Conservation (phyloP, 2,888 invertebrate species). For the Aricia artaxerxes region DNA sequence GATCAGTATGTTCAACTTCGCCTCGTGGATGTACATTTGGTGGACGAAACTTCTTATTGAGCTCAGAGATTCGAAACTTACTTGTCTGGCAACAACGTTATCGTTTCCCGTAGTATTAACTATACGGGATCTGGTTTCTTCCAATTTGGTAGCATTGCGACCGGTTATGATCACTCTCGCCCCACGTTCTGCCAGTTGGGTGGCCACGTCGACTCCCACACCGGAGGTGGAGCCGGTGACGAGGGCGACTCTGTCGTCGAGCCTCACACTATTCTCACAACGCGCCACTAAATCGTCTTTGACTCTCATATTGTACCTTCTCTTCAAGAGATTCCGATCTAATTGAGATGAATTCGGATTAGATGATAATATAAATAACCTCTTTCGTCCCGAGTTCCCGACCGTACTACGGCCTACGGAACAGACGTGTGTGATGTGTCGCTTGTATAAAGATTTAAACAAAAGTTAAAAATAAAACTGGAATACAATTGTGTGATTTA, state of each 20-base stretch:
- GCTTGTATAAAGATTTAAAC: not conserved
- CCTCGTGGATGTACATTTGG: conserved; percentile 71
- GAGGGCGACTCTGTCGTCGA: conserved; percentile 64
- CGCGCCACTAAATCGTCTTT: conserved; percentile 50
- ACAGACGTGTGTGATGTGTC: not conserved
- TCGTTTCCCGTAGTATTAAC: conserved; percentile 49
- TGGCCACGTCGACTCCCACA: conserved; percentile 62
- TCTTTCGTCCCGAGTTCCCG: not conserved
- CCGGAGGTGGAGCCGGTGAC: conserved; percentile 66
- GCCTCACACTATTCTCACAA: conserved; percentile 52
- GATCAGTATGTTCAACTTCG: conserved; percentile 68
- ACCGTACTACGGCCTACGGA: not conserved
- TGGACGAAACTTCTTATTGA: conserved; percentile 81
- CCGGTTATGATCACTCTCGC: conserved; percentile 81
- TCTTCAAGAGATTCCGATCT: not conserved
- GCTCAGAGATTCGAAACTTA: conserved; percentile 75
- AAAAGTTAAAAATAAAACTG: not conserved
- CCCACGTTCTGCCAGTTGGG: conserved; percentile 70
- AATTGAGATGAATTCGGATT: not conserved
- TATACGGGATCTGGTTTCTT: conserved; percentile 50
- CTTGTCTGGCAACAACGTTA: conserved; percentile 54
- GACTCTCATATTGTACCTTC: conserved; percentile 1
- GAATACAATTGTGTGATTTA: not conserved
- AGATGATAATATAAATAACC: not conserved
- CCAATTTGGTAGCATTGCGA: conserved; percentile 59